phyloP scores from a whole-genome alignment of 2,797 vertebrate genomes.

The Pseudomugil tenellus region DNA sequence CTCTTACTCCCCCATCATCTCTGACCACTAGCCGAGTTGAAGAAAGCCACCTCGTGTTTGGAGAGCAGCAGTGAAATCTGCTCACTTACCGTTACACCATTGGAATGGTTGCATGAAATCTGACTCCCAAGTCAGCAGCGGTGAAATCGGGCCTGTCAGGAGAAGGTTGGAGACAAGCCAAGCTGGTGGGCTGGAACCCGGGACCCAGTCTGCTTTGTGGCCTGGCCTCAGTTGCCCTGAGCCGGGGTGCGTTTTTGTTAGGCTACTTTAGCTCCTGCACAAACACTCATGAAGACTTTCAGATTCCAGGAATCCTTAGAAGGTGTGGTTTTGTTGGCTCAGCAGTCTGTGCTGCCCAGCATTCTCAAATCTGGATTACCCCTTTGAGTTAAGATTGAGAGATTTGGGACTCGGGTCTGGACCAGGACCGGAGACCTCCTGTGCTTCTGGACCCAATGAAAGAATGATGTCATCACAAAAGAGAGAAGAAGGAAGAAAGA shows the following conservation, averaged over 20 bases:
- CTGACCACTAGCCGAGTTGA: conserved; percentile 18
- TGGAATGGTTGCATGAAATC: conserved; percentile 88
- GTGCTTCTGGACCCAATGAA: conserved; percentile 67
- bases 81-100: conserved; percentile 87
- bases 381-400: conserved; percentile 60
- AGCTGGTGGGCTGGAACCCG: conserved; percentile 47
- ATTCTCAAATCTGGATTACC: conserved; percentile 79
- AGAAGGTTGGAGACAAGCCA: conserved; percentile 63
- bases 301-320: conserved; percentile 71
- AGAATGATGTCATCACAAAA: conserved; percentile 70
- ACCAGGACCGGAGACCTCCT: conserved; percentile 59
- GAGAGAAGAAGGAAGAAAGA: conserved; percentile 62
- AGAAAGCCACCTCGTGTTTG: too few species aligned
- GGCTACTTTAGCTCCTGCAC: conserved; percentile 28
- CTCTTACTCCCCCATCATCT: conserved; percentile 14
- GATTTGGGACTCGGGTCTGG: conserved; percentile 63
- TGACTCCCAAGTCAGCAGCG: conserved; percentile 74
- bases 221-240: conserved; percentile 50
- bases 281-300: conserved; percentile 62
- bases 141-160: conserved; percentile 74
- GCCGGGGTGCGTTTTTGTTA: conserved; percentile 40
- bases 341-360: conserved; percentile 63
- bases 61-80: conserved; percentile 51
- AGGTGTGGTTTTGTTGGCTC: conserved; percentile 69
- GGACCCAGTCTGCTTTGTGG: conserved; percentile 48